phyloP scores from a whole-genome alignment of 2,888 invertebrate genomes.

The Lepidochrysops patricia region DNA sequence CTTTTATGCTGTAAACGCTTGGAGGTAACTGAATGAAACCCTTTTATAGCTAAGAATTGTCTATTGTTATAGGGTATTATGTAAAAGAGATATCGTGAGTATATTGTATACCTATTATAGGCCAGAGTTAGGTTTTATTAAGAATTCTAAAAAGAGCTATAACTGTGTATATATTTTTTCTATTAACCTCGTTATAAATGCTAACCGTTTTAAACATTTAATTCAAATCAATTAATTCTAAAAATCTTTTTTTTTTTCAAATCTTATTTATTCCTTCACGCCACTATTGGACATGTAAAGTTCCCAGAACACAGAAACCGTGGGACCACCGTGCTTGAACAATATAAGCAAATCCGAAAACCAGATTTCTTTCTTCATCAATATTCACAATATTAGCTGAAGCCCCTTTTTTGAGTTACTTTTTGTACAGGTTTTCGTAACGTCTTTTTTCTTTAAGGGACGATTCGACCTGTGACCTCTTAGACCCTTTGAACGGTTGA shows the following conservation, averaged over 20 bases:
- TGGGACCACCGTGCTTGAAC: slow-evolving; percentile 62
- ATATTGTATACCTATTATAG: no score
- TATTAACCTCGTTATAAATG: not conserved
- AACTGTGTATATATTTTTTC: no score
- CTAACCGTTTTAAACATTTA: not conserved
- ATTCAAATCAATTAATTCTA: not conserved
- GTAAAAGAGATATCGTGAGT: not conserved
- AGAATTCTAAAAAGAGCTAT: no score
- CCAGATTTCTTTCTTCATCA: slow-evolving; percentile 72
- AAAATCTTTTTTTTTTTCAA: not conserved
- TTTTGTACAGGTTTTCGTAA: slow-evolving; percentile 57
- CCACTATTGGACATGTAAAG: not conserved
- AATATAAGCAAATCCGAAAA: slow-evolving; percentile 53
- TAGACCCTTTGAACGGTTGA: slow-evolving; percentile 55
- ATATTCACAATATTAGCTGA: slow-evolving; percentile 72
- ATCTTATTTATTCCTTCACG: not conserved
- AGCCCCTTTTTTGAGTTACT: slow-evolving; percentile 62
- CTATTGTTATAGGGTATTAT: not conserved
- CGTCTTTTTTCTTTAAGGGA: slow-evolving; percentile 70
- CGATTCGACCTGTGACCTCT: slow-evolving; percentile 65
- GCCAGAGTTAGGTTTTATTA: no score
- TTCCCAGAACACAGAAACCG: slow-evolving; percentile 53
- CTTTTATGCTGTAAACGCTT: not conserved
- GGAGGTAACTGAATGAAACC: slow-evolving; percentile 40
- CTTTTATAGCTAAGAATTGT: slow-evolving; percentile 27